Evolutionary conservation across 2,797 vertebrate species (phyloP), one percentile per base, ranked within the genome.

Genomic region (Danio aesculapii): DNA sequence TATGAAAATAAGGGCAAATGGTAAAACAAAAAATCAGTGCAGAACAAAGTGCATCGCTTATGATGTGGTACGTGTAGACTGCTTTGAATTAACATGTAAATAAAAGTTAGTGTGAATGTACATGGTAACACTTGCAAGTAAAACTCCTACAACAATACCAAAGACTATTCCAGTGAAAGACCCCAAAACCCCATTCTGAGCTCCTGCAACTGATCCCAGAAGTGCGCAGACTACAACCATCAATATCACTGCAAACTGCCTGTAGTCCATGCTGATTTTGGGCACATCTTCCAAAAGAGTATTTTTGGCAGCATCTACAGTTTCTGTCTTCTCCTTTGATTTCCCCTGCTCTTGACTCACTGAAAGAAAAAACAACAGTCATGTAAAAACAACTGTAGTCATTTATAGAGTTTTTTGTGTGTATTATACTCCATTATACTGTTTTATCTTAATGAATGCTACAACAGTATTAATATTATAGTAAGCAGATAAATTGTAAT

Each of bases 231-330:
- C 0, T 1, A 8, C 0, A 17, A 1, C 9, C 16, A 70, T 41
- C 30, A 53, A 0, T 53, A 70, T 70, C 49, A 41, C 1, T 12
- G 8, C 49, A 53, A 30, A 9, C 12, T 50, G 46, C 6, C 0
- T 50, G 64, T 5, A 0, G 1, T 16, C 12, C 8, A 9, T 49
- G 64, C 0, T 0, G 17, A 67, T 13, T 14, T 21, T 47, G 0
- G 3, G 1, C 0, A 0, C 10, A 0, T 66, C 57, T 59, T 59
- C 57, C 5, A 1, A 59, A 39, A 12, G 16, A 4, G 53, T 17
- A 21, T 47, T 30, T 61, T 61, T 59, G 19, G 57, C 57, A 59
- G 19, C 1, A 5, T 59, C 57, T 39, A 0, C 8, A 19, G 12
- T 61, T 61, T 39, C 59, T 62, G 39, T 68, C 46, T 68, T 50